Base-by-base conservation (phyloP, 2,797 vertebrate species). In the Strix occidentalis region DNA sequence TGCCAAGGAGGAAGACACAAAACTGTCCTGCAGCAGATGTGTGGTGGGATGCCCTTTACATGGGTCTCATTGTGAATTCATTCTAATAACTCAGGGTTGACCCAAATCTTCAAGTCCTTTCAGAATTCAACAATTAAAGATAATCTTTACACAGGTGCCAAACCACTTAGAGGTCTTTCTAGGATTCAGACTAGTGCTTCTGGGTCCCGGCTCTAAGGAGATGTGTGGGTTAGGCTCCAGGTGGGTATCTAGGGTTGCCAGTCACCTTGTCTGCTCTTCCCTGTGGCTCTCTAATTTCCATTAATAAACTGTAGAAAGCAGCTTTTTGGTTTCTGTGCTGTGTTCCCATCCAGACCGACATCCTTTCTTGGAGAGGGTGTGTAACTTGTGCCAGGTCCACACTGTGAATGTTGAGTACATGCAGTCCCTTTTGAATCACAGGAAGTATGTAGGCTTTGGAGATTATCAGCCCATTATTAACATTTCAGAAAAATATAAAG, bases 391-490 rank as follows among this genome's bases (percentile, higher is more conserved):
- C 89, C 80, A 85, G 87, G 77, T 37, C 83, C 16, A 7, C 90
- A 61, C 84, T 83, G 79, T 75, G 94, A 95, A 69, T 45, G 81
- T 11, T 75, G 87, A 95, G 92, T 95, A 95, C 91, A 93, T 5
- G 66, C 57, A 86, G 95, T 91, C 57, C 77, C 87, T 95, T 96
- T 96, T 98, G 96, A 98, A 98, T 98, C 87, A 85, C 95, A 98
- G 97, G 97, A 98, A 98, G 86, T 33, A 94, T 97, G 97, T 25
- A 93, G 91, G 92, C 97, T 96, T 97, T 97, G 97, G 96, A 98
- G 97, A 97, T 98, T 98, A 98, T 97, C 97, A 84, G 78, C 70
- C 96, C 97, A 98, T 98, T 98, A 98, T 98, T 97, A 97, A 97
- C 91, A 94, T 95, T 96, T 89, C 90, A 95, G 88, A 97, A 96